Base-by-base conservation (phyloP, 2,797 vertebrate species). In the Euthynnus affinis region DNA sequence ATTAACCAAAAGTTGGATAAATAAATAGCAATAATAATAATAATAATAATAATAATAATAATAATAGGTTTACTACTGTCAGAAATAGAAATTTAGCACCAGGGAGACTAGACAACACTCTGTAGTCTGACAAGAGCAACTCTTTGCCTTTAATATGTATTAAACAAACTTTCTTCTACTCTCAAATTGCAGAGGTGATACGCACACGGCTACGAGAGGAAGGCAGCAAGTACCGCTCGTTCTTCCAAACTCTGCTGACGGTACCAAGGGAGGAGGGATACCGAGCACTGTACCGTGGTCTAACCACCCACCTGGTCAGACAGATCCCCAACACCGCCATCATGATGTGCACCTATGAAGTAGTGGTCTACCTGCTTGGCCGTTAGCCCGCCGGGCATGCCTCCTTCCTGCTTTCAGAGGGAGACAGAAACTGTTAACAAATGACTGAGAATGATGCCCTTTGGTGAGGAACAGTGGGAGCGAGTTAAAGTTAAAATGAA, bases 311-410 rank as follows among this genome's bases (percentile, higher is more conserved):
- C 63, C 95, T 99, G 40, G 93, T 99, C 91, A 96, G 98, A 90
- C 98, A 99, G 94, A 99, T 99, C 85, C 98, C 98, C 81, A 99
- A 99, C 95, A 99, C 98, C 0, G 98, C 98, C 89, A 98, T 99
- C 88, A 97, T 99, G 97, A 99, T 99, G 98, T 97, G 96, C 89
- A 99, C 98, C 84, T 99, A 99, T 71, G 98, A 99, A 93, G 89
- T 99, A 89, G 98, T 99, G 87, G 97, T 99, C 82, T 98, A 99
- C 95, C 93, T 99, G 72, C 96, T 99, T 0, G 94, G 96, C 71
- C 93, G 96, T 94, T 99, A 98, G 95, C 88, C 58, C 42, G 17
- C 40, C 8, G 3, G 6, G 15, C 56, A 5, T 1, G 37, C 63
- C 67, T 86, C 76, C 73, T 71, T 82, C 63, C 65, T 61, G 52